Evolutionary conservation across 2,113 vertebrate genomes (phyloP), one percentile per base, ranked within the genome.

Genomic region (Stigmatopora argus): DNA sequence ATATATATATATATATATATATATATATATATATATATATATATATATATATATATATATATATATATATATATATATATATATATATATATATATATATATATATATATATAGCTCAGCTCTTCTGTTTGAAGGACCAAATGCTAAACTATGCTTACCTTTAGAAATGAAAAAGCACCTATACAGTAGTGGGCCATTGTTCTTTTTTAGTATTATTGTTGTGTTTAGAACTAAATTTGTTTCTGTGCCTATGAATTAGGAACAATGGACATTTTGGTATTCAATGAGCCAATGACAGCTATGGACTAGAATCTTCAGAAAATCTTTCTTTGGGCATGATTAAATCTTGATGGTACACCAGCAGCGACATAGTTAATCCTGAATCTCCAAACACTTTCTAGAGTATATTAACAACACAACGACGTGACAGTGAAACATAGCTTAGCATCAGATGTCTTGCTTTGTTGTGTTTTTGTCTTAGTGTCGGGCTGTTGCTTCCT

Each of bases 381-480:
- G 51, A 62, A 41, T 53, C 47, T 64, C 34, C 47, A 63, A 4
- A 18, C 69, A 51, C 17, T 56, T 35, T 38, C 67, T 53, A 51
- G 38, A 62, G 56, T 62, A 34, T 58, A 71, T 38, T 57, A 59
- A 31, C 4, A 23, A 64, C 67, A 76, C 46, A 62, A 52, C 38
- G 66, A 66, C 75, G 57, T 12, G n/a, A 67, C 71, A 46, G 44
- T 71, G 72, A 55, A 55, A 70, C 35, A 68, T 77, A 78, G 78
- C 67, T 69, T 61, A 55, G 69, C 65, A 47, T 73, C 15, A 10
- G 15, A 65, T 62, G 64, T 84, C 78, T 84, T 80, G 81, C 73
- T 79, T 65, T 56, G 63, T 71, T 69, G 78, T 80, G 79, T 69
- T 84, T 79, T 80, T 84, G 79, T 82, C 73, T 60, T 70, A 47